These are phyloP conservation scores for Astropecten irregularis DNA, from an alignment of 53 echinoderm and acorn worm species.

Conservation along the genomic window DNA sequence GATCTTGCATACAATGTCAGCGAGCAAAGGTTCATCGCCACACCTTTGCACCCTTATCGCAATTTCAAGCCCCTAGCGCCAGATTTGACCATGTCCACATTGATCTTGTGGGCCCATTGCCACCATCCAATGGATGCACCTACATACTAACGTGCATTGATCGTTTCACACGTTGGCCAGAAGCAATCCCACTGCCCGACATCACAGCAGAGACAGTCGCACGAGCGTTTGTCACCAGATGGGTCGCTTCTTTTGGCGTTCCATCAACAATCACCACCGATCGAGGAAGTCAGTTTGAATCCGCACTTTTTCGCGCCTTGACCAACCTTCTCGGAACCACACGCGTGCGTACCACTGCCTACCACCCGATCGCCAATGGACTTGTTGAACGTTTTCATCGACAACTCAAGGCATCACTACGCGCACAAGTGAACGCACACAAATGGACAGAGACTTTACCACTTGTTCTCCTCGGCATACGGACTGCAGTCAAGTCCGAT, in stretches of 20 bases:
- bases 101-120: conserved; percentile 61
- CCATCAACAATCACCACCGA: conserved; percentile 58
- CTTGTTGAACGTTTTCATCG: conserved; percentile 52
- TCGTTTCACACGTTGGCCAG: conserved; percentile 53
- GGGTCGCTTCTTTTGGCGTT: conserved; percentile 38
- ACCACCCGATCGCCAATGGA: conserved; percentile 53
- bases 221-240: conserved; percentile 37
- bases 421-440: conserved; percentile 18
- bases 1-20: conserved; percentile 58
- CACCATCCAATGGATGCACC: conserved; percentile 48
- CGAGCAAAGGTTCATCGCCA: conserved; percentile 61
- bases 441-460: background rate
- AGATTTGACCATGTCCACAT: conserved; percentile 68
- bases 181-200: conserved; percentile 46
- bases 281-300: conserved; percentile 48
- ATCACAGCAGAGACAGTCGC: conserved; percentile 59
- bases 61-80: conserved; percentile 41
- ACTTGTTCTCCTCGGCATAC: conserved; percentile 47
- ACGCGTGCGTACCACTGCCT: conserved; percentile 51
- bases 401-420: conserved; percentile 13
- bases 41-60: conserved; percentile 45
- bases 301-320: conserved; percentile 43
- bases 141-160: conserved; percentile 53
- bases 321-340: conserved; percentile 55
- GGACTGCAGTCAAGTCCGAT: conserved; percentile 12